Percentiles rank a stretch among this genome's conserved stretches.
These are phyloP conservation scores for Megaceryle alcyon DNA, from an alignment of 2,797 vertebrate genomes.

Conservation along the genomic window DNA sequence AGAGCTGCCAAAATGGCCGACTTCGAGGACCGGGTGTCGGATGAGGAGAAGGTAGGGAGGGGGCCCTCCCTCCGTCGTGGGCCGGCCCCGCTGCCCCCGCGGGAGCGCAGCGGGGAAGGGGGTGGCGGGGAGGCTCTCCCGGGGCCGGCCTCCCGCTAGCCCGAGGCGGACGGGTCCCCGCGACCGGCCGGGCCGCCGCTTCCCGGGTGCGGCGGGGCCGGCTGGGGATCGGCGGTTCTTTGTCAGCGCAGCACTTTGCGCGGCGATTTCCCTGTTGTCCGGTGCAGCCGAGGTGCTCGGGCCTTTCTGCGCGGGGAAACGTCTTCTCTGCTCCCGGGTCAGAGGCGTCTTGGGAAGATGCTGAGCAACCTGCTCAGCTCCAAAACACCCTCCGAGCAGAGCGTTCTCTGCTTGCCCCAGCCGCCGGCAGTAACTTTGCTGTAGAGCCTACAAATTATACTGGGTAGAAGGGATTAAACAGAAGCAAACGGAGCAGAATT, in stretches of 20 bases:
- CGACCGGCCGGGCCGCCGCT: neutral
- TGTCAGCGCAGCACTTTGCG: fast-evolving
- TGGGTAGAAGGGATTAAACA: neutral
- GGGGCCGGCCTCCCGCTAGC: too few relatives aligned
- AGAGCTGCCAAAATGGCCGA: conserved; percentile 94
- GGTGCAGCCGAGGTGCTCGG: neutral
- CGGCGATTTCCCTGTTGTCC: neutral
- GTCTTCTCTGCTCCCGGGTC: fast-evolving
- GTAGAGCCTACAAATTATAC: fast-evolving
- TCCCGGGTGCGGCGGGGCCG: neutral
- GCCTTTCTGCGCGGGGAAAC: too few relatives aligned
- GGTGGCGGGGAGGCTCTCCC: fast-evolving
- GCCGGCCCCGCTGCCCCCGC: fast-evolving
- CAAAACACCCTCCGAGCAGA: fast-evolving
- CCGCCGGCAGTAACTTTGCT: too few relatives aligned
- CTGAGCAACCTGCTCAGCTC: neutral
- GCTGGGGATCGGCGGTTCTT: neutral
- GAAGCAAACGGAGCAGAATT: neutral
- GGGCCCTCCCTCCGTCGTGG: fast-evolving
- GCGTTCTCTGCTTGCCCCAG: neutral
- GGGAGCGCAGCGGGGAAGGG: neutral
- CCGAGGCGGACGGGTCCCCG: neutral
- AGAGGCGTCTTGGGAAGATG: fast-evolving
- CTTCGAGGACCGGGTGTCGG: conserved; percentile 92
- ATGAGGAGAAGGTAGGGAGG: conserved; percentile 92